Evolutionary conservation across 2,888 invertebrate genomes (phyloP).

Genomic region (Gortyna flavago): DNA sequence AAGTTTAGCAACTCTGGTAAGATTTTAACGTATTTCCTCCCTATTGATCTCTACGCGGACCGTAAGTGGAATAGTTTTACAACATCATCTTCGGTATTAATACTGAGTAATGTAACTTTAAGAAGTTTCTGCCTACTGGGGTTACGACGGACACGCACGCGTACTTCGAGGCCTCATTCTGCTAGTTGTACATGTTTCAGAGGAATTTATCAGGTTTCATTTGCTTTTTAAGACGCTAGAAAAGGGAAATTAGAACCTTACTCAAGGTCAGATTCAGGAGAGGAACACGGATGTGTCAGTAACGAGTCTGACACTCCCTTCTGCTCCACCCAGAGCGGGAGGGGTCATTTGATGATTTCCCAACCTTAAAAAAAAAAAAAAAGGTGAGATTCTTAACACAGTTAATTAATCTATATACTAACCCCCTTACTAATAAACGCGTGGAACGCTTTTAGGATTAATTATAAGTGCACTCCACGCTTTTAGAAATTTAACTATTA

Average conservation of each 20-base stretch:
- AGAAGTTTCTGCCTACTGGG: slow-evolving; percentile 63
- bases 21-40: slow-evolving; percentile 73
- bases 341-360: too few species aligned
- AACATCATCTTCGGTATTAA: slow-evolving; percentile 62
- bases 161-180: slow-evolving; percentile 1
- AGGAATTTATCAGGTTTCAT: slow-evolving; percentile 2
- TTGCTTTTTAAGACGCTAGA: background rate
- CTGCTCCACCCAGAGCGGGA: too few species aligned
- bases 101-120: slow-evolving; percentile 60
- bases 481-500: too few species aligned
- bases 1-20: slow-evolving; percentile 70
- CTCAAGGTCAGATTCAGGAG: background rate
- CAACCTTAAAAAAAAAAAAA: too few species aligned
- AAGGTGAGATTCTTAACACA: background rate
- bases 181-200: slow-evolving; percentile 9
- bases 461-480: too few species aligned
- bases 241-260: background rate
- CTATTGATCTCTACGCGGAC: slow-evolving; percentile 68
- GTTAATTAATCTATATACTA: background rate
- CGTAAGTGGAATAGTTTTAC: slow-evolving; percentile 68
- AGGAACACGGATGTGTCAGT: too few species aligned
- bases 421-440: too few species aligned
- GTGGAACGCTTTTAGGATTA: too few species aligned
- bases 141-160: slow-evolving; percentile 22
- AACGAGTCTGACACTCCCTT: too few species aligned